Conservation (phyloP, 2,797 vertebrate genomes). For the Acipenser oxyrinchus region DNA sequence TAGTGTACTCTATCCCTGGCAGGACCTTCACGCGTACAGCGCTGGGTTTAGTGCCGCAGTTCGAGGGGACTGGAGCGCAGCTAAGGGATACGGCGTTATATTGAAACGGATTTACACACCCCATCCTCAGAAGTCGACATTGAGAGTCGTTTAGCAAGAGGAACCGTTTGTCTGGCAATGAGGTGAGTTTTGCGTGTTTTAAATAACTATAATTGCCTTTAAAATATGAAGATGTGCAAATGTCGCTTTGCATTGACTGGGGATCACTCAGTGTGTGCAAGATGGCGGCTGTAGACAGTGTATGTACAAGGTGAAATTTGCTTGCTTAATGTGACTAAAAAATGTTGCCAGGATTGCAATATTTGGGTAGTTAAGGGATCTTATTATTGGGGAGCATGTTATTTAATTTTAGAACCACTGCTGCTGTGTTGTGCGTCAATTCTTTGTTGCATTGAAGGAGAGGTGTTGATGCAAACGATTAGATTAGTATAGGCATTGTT, state of each 20-base stretch:
- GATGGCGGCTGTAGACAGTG: conserved; percentile 68
- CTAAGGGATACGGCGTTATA: conserved; percentile 43
- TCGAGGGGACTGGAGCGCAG: conserved; percentile 42
- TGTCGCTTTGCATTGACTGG: conserved; percentile 11
- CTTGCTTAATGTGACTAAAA: no score
- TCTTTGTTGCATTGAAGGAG: no score
- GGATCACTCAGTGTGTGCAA: conserved; percentile 51
- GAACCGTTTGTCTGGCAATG: conserved; percentile 41
- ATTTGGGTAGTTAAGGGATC: no score
- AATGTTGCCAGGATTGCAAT: no score
- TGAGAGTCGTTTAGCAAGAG: conserved; percentile 16
- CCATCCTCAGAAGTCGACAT: conserved; percentile 22
- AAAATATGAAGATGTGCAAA: conserved; percentile 20
- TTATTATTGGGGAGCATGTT: no score
- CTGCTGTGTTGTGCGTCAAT: no score
- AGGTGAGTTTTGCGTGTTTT: conserved; percentile 49
- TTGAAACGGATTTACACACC: conserved; percentile 52
- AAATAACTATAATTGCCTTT: conserved; percentile 19
- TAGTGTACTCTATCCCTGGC: conserved; percentile 24
- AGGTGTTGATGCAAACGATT: no score
- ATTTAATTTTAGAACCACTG: no score
- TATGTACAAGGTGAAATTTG: conserved; percentile 64
- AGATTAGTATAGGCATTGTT: no score
- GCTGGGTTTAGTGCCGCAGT: conserved; percentile 51
- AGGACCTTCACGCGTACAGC: conserved; percentile 55